These are phyloP conservation scores for Plagodis dolabraria DNA, from an alignment of 2,888 invertebrate species.

Conservation along the genomic window DNA sequence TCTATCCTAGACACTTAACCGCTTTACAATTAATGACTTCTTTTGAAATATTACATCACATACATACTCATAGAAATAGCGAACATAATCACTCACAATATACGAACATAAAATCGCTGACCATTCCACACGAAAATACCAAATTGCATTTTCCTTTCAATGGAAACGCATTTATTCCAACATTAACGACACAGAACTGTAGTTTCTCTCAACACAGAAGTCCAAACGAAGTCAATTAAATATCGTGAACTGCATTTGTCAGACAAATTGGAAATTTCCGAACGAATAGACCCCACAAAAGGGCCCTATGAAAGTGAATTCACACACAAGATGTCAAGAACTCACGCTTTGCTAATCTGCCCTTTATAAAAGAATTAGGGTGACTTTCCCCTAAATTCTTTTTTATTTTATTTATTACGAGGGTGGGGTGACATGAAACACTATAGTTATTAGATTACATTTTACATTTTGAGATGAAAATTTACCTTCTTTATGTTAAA, in stretches of 20 bases:
- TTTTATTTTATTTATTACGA: slow-evolving; percentile 64
- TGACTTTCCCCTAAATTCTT: slow-evolving; percentile 54
- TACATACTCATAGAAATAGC: no score
- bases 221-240: slow-evolving; percentile 61
- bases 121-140: slow-evolving; percentile 6
- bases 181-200: slow-evolving; percentile 14
- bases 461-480: slow-evolving; percentile 7
- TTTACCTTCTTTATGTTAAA: neutral
- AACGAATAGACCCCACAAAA: slow-evolving; percentile 37
- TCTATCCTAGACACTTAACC: no score
- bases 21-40: no score
- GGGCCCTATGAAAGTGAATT: slow-evolving; percentile 38
- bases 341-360: slow-evolving; percentile 48
- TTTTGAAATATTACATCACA: no score
- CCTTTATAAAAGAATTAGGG: slow-evolving; percentile 51
- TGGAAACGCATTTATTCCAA: slow-evolving; percentile 12
- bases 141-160: slow-evolving; percentile 15
- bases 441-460: slow-evolving; percentile 29
- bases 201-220: slow-evolving; percentile 23
- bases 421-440: slow-evolving; percentile 18
- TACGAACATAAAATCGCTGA: neutral
- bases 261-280: slow-evolving; percentile 52
- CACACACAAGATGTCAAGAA: slow-evolving; percentile 51
- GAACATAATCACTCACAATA: neutral
- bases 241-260: slow-evolving; percentile 60